A percentile compares a stretch with the other conserved stretches of the same genome.
phyloP scores from a whole-genome alignment of 2,113 vertebrate genomes.

The Coptodon bakossiorum region DNA sequence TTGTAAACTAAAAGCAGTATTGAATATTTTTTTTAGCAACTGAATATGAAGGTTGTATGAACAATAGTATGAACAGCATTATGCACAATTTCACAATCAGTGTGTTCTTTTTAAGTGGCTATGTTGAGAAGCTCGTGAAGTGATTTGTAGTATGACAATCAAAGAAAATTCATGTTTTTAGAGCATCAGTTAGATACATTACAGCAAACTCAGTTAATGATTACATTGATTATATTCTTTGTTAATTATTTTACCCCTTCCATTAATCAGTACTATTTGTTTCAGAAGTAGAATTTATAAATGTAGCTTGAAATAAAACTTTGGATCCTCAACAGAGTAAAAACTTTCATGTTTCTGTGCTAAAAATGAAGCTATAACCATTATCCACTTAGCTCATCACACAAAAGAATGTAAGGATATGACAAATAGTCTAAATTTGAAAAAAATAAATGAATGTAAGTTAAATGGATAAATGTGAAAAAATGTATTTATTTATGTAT shows the following conservation, averaged over 20 bases:
- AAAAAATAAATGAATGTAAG: background rate
- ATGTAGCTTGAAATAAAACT: background rate
- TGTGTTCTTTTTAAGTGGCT: background rate
- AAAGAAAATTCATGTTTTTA: background rate
- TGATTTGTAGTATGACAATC: background rate
- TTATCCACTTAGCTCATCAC: background rate
- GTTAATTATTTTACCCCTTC: background rate
- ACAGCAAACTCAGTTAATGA: background rate
- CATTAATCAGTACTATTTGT: background rate
- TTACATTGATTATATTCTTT: background rate
- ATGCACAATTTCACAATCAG: background rate
- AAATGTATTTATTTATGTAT: no score
- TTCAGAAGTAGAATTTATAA: background rate
- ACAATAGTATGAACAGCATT: background rate
- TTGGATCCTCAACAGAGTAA: accelerated
- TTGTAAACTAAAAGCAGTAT: background rate
- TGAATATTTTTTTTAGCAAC: background rate
- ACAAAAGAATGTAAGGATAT: background rate
- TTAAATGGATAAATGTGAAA: background rate
- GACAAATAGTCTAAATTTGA: background rate
- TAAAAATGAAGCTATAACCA: background rate
- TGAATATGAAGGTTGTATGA: background rate
- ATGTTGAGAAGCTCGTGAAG: background rate
- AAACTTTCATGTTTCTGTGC: background rate
- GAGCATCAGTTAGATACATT: background rate